Percentiles rank a stretch among this genome's conserved stretches.
These are phyloP conservation scores for Pollenia griseotomentosa DNA, from an alignment of 2,888 invertebrate species.

Conservation along the genomic window DNA sequence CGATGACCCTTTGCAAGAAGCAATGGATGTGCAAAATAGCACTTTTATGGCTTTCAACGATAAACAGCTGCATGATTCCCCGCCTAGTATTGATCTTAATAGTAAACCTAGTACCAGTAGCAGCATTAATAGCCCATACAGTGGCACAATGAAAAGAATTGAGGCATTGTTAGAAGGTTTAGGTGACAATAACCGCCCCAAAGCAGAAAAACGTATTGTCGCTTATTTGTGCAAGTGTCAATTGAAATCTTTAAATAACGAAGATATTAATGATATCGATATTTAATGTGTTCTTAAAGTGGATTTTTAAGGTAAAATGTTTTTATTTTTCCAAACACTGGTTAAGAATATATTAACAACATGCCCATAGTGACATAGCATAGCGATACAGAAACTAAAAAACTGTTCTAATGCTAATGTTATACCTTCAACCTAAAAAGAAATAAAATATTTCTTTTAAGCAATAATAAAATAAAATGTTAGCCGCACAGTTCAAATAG, in stretches of 20 bases:
- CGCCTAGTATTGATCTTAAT: background rate
- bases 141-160: constrained; percentile 77
- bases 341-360: too few species aligned
- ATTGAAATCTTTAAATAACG: constrained; percentile 77
- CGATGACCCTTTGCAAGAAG: constrained; percentile 80
- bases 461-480: too few species aligned
- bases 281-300: constrained; percentile 73
- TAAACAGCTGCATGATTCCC: constrained; percentile 60
- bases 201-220: constrained; percentile 80
- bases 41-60: constrained; percentile 62
- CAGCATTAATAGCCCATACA: constrained; percentile 63
- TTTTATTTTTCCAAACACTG: too few species aligned
- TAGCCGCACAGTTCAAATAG: too few species aligned
- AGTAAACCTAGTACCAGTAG: constrained; percentile 13
- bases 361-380: too few species aligned
- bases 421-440: too few species aligned
- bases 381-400: too few species aligned
- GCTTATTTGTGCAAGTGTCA: constrained; percentile 81
- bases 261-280: constrained; percentile 79
- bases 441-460: too few species aligned
- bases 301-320: background rate
- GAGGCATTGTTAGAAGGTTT: constrained; percentile 79
- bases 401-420: too few species aligned
- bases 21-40: constrained; percentile 78
- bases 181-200: constrained; percentile 78